Conservation (phyloP, 2,888 invertebrate species). For the Phyto melanocephala region DNA sequence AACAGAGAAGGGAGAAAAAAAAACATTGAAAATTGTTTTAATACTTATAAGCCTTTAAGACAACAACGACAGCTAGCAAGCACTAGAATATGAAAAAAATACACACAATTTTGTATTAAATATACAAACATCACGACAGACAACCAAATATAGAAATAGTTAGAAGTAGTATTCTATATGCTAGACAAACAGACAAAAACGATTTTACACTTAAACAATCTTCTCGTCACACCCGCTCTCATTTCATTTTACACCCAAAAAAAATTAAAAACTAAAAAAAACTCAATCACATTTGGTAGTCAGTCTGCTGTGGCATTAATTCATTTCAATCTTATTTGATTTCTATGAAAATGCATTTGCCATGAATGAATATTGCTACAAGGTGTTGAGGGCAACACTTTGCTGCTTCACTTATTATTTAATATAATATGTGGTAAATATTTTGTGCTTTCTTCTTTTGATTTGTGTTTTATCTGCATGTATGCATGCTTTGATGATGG, state of each 20-base stretch:
- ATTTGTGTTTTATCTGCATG: neutral
- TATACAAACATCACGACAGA: slow-evolving; percentile 21
- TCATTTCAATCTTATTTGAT: slow-evolving; percentile 44
- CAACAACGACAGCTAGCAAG: neutral
- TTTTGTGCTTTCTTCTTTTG: neutral
- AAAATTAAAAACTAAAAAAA: neutral
- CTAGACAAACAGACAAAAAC: slow-evolving; percentile 39
- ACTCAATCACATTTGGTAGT: neutral
- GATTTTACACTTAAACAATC: slow-evolving; percentile 63
- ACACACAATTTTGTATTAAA: slow-evolving; percentile 39
- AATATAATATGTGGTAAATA: neutral
- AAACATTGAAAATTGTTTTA: slow-evolving; percentile 1
- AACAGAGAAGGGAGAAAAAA: neutral
- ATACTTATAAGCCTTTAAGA: slow-evolving; percentile 38
- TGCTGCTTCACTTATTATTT: slow-evolving; percentile 25
- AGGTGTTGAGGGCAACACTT: slow-evolving; percentile 59
- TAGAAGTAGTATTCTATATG: neutral
- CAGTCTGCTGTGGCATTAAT: slow-evolving; percentile 31
- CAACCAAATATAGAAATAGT: neutral
- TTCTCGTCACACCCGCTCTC: slow-evolving; percentile 59
- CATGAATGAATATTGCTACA: slow-evolving; percentile 49
- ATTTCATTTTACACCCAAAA: slow-evolving; percentile 39
- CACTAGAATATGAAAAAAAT: neutral
- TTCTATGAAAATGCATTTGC: slow-evolving; percentile 44
- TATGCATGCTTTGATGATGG: neutral